Evolutionary conservation across 2,888 invertebrate species (phyloP), one percentile per base, ranked within the genome.

Genomic region (Acrobasis consociella): DNA sequence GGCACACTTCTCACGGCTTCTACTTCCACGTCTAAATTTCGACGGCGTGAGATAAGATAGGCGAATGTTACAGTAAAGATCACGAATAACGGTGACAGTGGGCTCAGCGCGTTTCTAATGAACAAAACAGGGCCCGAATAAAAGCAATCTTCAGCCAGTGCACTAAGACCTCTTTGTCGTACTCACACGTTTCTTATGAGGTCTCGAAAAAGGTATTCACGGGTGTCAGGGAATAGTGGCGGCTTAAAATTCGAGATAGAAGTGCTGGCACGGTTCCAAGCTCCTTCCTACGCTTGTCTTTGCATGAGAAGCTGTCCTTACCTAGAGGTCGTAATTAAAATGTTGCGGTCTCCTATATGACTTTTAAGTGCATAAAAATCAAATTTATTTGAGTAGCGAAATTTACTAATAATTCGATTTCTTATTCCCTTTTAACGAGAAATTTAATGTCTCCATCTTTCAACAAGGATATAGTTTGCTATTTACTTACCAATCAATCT

Each of bases 81-180:
- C 67, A 65, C 63, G 65, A 69, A 66, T 71, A 71, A 72, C 65
- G 63, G 68, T 73, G 73, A 74, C 76, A 77, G 72, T 63, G 69
- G 69, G 64, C 73, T 71, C 67, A 69, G 73, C 74, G 74, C 72
- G 71, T 74, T 81, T 77, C 73, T 81, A 80, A 84, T 81, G 79
- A 81, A 79, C 76, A 81, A 82, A 80, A 85, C 84, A 83, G 80
- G 78, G 76, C 68, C 73, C 69, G 78, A 69, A 82, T 80, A 81
- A 77, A 62, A 78, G 77, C 74, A 73, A 67, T 70, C 64, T 65
- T 63, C 67, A 69, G 58, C 85, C 82, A 84, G 65, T 65, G 51
- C 69, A 62, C 59, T 51, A 39, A 71, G 83, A 78, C 51, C 85
- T 64, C 69, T 67, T 70, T 66, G 65, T 70, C 72, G 68, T 72